Percentiles rank a stretch among this genome's conserved stretches.
Evolutionary conservation across 2,113 vertebrate species (phyloP).

Genomic region (Phylloscopus whistleri): DNA sequence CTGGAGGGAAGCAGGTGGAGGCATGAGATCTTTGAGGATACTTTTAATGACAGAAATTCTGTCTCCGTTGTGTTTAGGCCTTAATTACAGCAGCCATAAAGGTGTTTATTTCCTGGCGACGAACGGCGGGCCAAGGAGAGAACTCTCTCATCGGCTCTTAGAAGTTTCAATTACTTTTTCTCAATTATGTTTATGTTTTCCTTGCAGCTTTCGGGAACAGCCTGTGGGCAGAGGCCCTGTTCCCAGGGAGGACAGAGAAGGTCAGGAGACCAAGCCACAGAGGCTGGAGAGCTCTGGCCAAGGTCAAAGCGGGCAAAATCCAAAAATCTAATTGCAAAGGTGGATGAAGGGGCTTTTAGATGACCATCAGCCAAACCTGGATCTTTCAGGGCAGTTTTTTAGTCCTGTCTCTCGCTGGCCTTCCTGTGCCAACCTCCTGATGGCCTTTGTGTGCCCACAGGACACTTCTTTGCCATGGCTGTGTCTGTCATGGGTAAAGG

Average conservation of each 20-base stretch:
- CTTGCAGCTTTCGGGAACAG: not conserved
- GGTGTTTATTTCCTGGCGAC: slow-evolving; percentile 30
- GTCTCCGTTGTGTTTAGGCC: not conserved
- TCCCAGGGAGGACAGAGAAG: not conserved
- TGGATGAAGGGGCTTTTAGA: not conserved
- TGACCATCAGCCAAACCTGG: not conserved
- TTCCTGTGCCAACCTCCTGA: not conserved
- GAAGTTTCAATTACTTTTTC: slow-evolving; percentile 17
- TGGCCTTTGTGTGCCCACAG: not conserved
- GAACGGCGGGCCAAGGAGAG: slow-evolving; percentile 25
- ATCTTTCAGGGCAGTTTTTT: not conserved
- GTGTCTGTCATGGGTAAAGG: not conserved
- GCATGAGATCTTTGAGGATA: not conserved
- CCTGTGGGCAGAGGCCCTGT: not conserved
- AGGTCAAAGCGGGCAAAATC: not conserved
- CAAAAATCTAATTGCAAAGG: not conserved
- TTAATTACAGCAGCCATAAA: slow-evolving; percentile 30
- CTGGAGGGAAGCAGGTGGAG: slow-evolving; percentile 10
- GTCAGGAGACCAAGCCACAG: not conserved
- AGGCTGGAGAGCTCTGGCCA: not conserved
- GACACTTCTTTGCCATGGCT: not conserved
- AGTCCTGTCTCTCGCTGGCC: not conserved
- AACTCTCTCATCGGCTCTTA: not conserved
- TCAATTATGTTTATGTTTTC: slow-evolving; percentile 25
- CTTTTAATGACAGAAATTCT: not conserved